Conservation (phyloP, 2,888 invertebrate genomes). For the Nomada flava region DNA sequence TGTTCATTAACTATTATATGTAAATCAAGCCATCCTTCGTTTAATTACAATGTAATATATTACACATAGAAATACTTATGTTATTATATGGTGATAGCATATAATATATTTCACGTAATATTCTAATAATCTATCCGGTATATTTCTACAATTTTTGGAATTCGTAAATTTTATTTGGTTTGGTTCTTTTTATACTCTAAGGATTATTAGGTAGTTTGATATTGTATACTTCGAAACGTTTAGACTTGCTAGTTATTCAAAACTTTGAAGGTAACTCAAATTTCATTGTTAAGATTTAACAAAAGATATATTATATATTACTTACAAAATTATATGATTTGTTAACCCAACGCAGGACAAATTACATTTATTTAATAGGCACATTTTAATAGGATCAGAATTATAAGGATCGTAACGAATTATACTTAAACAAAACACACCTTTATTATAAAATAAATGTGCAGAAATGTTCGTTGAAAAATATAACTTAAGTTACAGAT, state of each 20-base stretch:
- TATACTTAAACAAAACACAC: constrained; percentile 32
- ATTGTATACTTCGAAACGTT: constrained; percentile 22
- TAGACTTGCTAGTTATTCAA: constrained; percentile 18
- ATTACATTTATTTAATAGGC: constrained; percentile 50
- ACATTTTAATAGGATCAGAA: constrained; percentile 51
- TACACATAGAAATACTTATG: constrained; percentile 37
- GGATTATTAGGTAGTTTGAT: constrained; percentile 2
- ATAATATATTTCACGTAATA: constrained; percentile 21
- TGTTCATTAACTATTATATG: constrained; percentile 8
- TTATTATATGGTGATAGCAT: constrained; percentile 5
- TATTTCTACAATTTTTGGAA: neutral
- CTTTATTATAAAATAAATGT: constrained; percentile 29
- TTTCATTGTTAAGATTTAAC: constrained; percentile 7
- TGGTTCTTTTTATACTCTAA: constrained; percentile 24
- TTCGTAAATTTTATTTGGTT: constrained; percentile 33
- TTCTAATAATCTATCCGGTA: constrained; percentile 20
- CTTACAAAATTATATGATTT: constrained; percentile 4
- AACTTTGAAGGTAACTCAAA: constrained; percentile 15
- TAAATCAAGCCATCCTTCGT: constrained; percentile 33
- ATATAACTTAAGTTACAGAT: constrained; percentile 44
- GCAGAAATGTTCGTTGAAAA: constrained; percentile 11
- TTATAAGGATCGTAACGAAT: constrained; percentile 36
- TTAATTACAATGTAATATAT: constrained; percentile 18
- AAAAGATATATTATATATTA: constrained; percentile 2
- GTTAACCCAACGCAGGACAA: constrained; percentile 25